Evolutionary conservation across 2,888 invertebrate species (phyloP).

Genomic region (Smittia sp.): DNA sequence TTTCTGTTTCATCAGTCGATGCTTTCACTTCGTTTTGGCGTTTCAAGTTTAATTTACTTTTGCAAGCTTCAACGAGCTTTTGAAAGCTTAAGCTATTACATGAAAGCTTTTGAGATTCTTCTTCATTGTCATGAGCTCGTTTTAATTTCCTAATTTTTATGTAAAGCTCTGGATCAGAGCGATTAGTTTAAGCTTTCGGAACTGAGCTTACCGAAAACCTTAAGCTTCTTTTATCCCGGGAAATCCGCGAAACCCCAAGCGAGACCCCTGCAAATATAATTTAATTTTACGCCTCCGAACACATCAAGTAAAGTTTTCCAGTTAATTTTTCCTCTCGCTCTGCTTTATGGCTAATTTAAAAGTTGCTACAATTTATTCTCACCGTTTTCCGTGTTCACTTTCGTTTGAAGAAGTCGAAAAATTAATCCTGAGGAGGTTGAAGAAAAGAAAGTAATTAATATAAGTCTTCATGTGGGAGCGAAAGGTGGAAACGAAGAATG

Average conservation of each 20-base stretch:
- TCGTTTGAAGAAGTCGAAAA: background rate
- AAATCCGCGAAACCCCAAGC: background rate
- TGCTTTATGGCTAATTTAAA: background rate
- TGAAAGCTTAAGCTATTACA: too few relatives aligned
- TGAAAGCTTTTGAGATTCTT: too few relatives aligned
- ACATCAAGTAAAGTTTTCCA: conserved; percentile 20
- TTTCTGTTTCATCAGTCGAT: too few relatives aligned
- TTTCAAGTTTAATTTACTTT: too few relatives aligned
- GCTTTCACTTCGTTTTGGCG: too few relatives aligned
- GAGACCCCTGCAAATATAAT: background rate
- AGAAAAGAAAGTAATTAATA: conserved; percentile 25
- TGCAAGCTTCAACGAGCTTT: too few relatives aligned
- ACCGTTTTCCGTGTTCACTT: background rate
- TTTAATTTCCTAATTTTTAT: background rate
- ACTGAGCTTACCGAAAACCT: too few relatives aligned
- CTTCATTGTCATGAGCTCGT: too few relatives aligned
- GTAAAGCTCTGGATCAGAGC: too few relatives aligned
- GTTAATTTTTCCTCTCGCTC: conserved; percentile 8
- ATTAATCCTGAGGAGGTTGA: background rate
- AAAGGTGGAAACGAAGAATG: background rate
- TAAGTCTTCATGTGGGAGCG: background rate
- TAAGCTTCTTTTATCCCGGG: background rate
- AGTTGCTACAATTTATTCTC: conserved; percentile 3
- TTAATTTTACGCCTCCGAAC: conserved; percentile 13
- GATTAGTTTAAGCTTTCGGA: too few relatives aligned